Evolutionary conservation across 1,140 invertebrate genomes (phyloP).

Genomic region (Agraylea sexmaculata): DNA sequence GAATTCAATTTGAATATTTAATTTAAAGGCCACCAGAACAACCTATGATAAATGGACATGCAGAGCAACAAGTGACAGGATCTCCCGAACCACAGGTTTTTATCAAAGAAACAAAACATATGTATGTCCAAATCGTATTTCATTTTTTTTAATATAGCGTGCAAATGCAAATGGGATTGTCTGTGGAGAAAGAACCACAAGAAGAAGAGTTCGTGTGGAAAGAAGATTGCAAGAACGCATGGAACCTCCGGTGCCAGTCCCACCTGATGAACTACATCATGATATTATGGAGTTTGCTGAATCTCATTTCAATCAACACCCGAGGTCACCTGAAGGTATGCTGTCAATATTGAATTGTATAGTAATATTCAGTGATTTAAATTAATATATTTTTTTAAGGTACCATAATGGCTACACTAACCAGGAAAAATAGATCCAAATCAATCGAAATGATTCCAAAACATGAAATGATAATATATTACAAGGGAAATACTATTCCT

Average conservation of each 20-base stretch:
- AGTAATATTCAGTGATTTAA: slow-evolving; percentile 2
- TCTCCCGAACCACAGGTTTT: slow-evolving; percentile 20
- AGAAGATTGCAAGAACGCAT: slow-evolving; percentile 69
- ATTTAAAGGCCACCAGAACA: slow-evolving; percentile 13
- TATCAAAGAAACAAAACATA: background rate
- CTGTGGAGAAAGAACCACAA: slow-evolving; percentile 48
- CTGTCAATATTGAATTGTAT: background rate
- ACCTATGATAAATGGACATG: slow-evolving; percentile 19
- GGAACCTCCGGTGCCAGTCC: slow-evolving; percentile 30
- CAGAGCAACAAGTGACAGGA: slow-evolving; percentile 13
- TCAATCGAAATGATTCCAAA: slow-evolving; percentile 71
- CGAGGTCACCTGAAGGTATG: slow-evolving; percentile 62
- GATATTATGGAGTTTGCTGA: slow-evolving; percentile 91
- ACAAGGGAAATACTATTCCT: slow-evolving; percentile 76
- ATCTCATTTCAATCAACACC: slow-evolving; percentile 84
- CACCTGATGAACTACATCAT: slow-evolving; percentile 44
- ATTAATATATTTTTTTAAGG: slow-evolving; percentile 26
- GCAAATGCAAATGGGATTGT: slow-evolving; percentile 27
- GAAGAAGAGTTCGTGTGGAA: slow-evolving; percentile 72
- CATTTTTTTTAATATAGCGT: slow-evolving; percentile 6
- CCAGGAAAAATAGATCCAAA: slow-evolving; percentile 60
- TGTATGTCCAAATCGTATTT: background rate
- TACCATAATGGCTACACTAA: slow-evolving; percentile 81
- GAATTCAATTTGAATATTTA: slow-evolving; percentile 3
- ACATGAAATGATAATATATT: slow-evolving; percentile 86